Base-by-base conservation (phyloP, 2,113 vertebrate species). In the Pontoporia blainvillei region DNA sequence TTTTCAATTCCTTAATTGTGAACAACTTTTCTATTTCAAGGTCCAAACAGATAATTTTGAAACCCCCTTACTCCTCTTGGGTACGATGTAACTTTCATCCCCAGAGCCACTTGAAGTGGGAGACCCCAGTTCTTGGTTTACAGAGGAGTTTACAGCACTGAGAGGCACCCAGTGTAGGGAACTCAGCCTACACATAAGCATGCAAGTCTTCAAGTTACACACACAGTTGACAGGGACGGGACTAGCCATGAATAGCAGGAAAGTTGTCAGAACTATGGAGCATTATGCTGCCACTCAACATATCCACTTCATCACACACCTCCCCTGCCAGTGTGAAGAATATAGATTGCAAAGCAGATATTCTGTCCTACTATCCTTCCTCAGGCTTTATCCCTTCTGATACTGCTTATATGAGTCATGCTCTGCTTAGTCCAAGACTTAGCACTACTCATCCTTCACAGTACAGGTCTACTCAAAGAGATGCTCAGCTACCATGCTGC, bases 1-100 rank as follows among this genome's bases (percentile, higher is more conserved):
- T 62, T 90, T 95, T 93, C 67, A 49, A 79, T 94, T 82, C 94
- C 69, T 72, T 96, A 76, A 92, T 67, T 96, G 6, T 57, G 46
- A 62, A 41, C 23, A 94, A 82, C 39, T 71, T 95, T 75, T 8
- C 49, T 64, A 29, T 84, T 39, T 91, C 44, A 73, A 84, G 17
- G 27, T 86, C 20, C 61, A 90, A 73, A 49, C 5, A 69, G 46
- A 29, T 71, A 25, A 83, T 39, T 93, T 49, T 73, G 17, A 64
- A 90, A 64, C 9, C 3, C 29, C 17, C 21, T 61, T 23, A 81
- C n/a, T 94, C 3, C 13, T 81, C 12, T 31, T 57, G 27, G 12
- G 25, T 62, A 52, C n/a, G 12, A 15, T 64, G 1, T 52, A 66
- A 90, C 34, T 46, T 79, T 59, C 21, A 57, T 61, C 6, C 17